Evolutionary conservation across 2,113 vertebrate species (phyloP).

Genomic region (Sisor rabdophorus): DNA sequence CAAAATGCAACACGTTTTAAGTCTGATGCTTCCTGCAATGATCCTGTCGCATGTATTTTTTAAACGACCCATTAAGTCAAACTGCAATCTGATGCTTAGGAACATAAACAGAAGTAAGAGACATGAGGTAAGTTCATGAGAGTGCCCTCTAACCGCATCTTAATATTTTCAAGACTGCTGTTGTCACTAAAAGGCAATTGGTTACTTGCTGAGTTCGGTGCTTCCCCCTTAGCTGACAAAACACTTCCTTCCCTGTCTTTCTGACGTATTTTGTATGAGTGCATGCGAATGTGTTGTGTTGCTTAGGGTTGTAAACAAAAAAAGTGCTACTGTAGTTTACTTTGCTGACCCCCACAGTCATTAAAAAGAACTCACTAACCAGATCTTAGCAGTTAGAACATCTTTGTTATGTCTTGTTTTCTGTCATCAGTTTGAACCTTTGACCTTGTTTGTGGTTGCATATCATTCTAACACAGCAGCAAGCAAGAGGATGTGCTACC

Average conservation of each 20-base stretch:
- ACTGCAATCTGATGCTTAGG: not conserved
- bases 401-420: not conserved
- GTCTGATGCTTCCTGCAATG: not conserved
- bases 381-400: not conserved
- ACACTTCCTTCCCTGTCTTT: constrained; percentile 38
- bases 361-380: not conserved
- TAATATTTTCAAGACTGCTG: constrained; percentile 35
- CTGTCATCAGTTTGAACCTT: not conserved
- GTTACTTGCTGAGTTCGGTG: constrained; percentile 19
- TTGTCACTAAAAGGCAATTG: constrained; percentile 11
- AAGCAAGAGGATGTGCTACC: not conserved
- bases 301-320: constrained; percentile 26
- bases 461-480: not conserved
- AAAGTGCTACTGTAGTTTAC: not conserved
- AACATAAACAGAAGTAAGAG: constrained; percentile 38
- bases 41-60: not conserved
- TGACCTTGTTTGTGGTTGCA: constrained; percentile 4
- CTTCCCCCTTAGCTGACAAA: constrained; percentile 39
- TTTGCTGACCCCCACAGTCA: constrained; percentile 19
- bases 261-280: constrained; percentile 29
- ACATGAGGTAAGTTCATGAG: constrained; percentile 23
- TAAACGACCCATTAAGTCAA: not conserved
- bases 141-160: constrained; percentile 43
- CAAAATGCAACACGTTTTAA: not conserved
- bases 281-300: not conserved